Evolutionary conservation across 2,797 vertebrate genomes (phyloP), one percentile per base, ranked within the genome.

Genomic region (Rhabdomys pumilio): DNA sequence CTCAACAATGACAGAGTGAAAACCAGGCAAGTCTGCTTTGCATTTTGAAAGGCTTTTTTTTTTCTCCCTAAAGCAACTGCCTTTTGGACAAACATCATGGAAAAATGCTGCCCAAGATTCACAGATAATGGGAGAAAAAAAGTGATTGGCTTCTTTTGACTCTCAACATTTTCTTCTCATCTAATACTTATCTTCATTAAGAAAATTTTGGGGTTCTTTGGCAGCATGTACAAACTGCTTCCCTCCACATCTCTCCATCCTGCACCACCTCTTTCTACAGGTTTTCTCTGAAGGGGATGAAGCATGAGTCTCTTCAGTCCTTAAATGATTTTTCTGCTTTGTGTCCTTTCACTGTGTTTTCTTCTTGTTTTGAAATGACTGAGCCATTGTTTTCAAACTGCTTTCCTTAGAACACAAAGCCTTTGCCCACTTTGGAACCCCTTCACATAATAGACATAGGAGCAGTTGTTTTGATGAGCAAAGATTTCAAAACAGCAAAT

Each of bases 171-270:
- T 97, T 89, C 57, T 79, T 96, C 57, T 93, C 61, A 92, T 83
- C 93, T 59, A 72, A 93, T 38, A 91, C 15, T 12, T 6, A 75
- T 84, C 38, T 73, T 88, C 90, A 80, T 75, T 34, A 80, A 96
- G 53, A 94, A 38, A 88, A 67, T 38, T 94, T 96, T 93, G 72
- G 72, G 72, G 53, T 93, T 94, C 76, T 94, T 87, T 96, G 73
- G 29, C 76, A 57, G 50, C 65, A 22, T 6, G 13, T 55, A 94
- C 76, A 81, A 73, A 95, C 77, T 90, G 38, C 41, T 93, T 97
- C 80, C 97, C 67, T 97, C 85, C 57, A 97, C 67, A 41, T 96
- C 95, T 92, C 50, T 95, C 77, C 97, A 79, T 96, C 97, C 94
- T 96, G 94, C 87, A 55, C 90, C 55, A 94, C 96, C 94, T 61